phyloP scores from a whole-genome alignment of 2,113 vertebrate species.

The Astatoreochromis straeleni region DNA sequence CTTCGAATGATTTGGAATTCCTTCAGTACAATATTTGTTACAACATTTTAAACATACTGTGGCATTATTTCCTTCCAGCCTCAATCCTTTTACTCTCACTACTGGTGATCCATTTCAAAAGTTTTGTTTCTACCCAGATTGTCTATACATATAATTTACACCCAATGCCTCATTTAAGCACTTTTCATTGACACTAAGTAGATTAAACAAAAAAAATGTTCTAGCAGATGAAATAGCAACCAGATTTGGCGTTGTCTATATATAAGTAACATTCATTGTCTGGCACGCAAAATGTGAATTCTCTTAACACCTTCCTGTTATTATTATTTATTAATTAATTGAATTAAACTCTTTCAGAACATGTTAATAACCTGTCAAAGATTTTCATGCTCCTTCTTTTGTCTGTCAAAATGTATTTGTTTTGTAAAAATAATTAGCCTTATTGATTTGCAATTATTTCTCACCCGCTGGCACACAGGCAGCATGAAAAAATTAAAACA shows the following conservation, averaged over 20 bases:
- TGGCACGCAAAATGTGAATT: neutral
- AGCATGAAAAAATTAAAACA: neutral
- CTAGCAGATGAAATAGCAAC: neutral
- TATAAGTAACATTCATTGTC: rapidly evolving
- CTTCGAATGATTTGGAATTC: neutral
- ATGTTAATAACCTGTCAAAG: neutral
- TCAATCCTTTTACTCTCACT: neutral
- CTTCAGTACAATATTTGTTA: neutral
- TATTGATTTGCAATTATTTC: slow-evolving; percentile 33
- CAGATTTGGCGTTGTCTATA: neutral
- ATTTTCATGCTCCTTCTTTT: neutral
- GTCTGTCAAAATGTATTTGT: slow-evolving; percentile 8
- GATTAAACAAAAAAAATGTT: neutral
- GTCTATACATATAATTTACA: neutral
- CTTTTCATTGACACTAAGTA: neutral
- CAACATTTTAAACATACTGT: neutral
- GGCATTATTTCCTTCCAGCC: neutral
- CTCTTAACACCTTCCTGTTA: neutral
- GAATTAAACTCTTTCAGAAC: neutral
- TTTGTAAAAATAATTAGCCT: slow-evolving; percentile 3
- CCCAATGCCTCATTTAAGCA: rapidly evolving
- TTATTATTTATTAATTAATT: neutral
- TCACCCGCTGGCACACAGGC: neutral
- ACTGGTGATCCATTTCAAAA: neutral
- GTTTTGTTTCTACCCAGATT: neutral